A percentile compares a stretch with the other conserved stretches of the same genome.
These are phyloP conservation scores for Pachyuromys duprasi DNA, from an alignment of 2,797 vertebrate species.

Conservation along the genomic window DNA sequence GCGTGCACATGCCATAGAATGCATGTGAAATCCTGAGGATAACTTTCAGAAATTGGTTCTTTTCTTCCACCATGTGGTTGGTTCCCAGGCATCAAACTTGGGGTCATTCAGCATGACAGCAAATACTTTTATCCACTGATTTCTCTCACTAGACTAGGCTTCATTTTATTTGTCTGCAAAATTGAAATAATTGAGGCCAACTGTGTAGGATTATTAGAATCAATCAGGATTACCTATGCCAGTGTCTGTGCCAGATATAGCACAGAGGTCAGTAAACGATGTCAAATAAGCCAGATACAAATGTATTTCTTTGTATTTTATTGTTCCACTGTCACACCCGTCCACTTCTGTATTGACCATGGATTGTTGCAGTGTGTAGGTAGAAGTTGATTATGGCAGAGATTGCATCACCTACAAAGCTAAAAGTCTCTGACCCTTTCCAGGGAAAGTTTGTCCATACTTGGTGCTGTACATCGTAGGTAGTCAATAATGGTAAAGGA, in stretches of 20 bases:
- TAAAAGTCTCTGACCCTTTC: background rate
- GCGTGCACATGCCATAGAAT: background rate
- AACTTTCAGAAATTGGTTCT: background rate
- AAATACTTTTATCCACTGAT: background rate
- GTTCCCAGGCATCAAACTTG: background rate
- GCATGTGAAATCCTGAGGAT: background rate
- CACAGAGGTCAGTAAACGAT: background rate
- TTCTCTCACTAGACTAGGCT: background rate
- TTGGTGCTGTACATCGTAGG: background rate
- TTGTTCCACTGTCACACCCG: background rate
- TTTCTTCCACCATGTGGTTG: background rate
- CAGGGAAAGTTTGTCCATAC: background rate
- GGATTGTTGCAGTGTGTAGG: background rate
- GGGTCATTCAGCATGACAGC: background rate
- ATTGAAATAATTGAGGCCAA: background rate
- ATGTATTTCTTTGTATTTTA: background rate
- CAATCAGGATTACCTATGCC: background rate
- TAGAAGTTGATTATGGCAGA: background rate
- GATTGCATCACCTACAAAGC: background rate
- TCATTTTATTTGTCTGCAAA: constrained; percentile 33
- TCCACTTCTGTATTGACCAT: background rate
- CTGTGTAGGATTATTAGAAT: background rate
- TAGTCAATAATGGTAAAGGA: background rate
- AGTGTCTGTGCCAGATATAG: background rate
- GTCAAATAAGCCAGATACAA: background rate